A percentile compares a stretch with the other conserved stretches of the same genome.
These are phyloP conservation scores for Antrozous pallidus DNA, from an alignment of 2,797 vertebrate species.

Conservation along the genomic window DNA sequence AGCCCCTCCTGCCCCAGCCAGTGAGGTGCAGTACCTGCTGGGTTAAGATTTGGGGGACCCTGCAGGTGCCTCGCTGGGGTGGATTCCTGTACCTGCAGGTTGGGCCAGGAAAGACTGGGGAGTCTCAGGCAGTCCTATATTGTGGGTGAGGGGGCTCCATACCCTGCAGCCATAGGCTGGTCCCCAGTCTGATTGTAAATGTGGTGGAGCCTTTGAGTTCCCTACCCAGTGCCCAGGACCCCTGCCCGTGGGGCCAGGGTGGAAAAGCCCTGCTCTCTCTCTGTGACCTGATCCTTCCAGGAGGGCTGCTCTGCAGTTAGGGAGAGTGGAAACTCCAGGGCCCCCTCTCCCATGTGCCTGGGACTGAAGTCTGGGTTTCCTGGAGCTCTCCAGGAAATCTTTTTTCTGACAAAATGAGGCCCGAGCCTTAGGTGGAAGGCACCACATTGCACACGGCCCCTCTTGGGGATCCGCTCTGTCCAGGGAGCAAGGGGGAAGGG, in stretches of 20 bases:
- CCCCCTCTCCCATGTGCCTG: neutral
- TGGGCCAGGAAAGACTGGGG: neutral
- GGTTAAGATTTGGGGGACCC: neutral
- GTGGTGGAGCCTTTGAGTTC: too few species aligned
- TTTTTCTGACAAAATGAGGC: too few species aligned
- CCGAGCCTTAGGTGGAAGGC: neutral
- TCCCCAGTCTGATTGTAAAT: too few species aligned
- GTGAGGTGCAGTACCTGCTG: neutral
- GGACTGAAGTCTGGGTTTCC: neutral
- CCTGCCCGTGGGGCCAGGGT: too few species aligned
- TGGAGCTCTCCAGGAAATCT: neutral
- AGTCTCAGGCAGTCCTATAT: neutral
- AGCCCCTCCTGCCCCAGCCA: neutral
- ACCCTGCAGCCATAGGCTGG: too few species aligned
- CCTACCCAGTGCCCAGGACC: too few species aligned
- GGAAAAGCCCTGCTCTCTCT: too few species aligned
- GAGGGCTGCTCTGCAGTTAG: too few species aligned
- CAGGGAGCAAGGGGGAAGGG: neutral
- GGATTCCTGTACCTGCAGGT: too few species aligned
- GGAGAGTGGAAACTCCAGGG: neutral
- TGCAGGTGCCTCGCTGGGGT: neutral
- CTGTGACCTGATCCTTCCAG: accelerated
- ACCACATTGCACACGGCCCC: too few species aligned
- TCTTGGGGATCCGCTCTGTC: neutral
- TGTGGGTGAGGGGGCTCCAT: neutral